A percentile compares a stretch with the other conserved stretches of the same genome.
Evolutionary conservation across 2,888 invertebrate genomes (phyloP).

Genomic region (Trissonchulus latispiculum): DNA sequence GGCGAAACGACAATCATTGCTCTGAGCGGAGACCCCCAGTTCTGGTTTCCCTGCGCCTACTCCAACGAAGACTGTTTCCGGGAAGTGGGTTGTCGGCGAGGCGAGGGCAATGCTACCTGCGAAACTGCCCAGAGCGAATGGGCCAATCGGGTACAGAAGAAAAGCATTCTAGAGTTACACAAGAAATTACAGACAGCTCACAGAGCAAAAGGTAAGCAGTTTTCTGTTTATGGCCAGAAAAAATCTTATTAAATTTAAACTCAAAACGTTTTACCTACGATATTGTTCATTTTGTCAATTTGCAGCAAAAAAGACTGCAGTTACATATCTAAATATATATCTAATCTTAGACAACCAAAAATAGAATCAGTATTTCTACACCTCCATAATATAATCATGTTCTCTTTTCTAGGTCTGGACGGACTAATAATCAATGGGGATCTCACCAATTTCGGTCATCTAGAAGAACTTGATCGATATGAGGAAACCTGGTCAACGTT

Average conservation of each 20-base stretch:
- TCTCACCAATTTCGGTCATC: constrained; percentile 39
- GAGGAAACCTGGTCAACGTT: neutral
- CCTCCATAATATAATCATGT: no score
- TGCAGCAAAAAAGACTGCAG: no score
- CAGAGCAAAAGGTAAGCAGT: neutral
- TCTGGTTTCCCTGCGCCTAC: constrained; percentile 12
- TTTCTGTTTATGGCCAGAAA: neutral
- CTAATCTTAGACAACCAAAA: no score
- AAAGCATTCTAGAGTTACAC: neutral
- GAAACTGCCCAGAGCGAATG: constrained; percentile 4
- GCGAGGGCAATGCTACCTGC: neutral
- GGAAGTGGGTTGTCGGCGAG: constrained; percentile 4
- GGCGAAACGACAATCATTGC: no score
- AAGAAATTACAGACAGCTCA: neutral
- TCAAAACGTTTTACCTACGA: no score
- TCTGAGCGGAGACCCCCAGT: constrained; percentile 19
- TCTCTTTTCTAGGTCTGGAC: neutral
- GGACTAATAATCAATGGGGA: constrained; percentile 38
- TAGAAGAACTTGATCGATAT: constrained; percentile 17
- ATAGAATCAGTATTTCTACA: no score
- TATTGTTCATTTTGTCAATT: no score
- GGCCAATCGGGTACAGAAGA: constrained; percentile 1
- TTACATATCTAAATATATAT: neutral
- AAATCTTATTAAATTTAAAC: neutral
- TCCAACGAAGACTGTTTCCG: constrained; percentile 3